These are phyloP conservation scores for Heliconius hermathena DNA, from an alignment of 1,140 invertebrate genomes.

Conservation along the genomic window DNA sequence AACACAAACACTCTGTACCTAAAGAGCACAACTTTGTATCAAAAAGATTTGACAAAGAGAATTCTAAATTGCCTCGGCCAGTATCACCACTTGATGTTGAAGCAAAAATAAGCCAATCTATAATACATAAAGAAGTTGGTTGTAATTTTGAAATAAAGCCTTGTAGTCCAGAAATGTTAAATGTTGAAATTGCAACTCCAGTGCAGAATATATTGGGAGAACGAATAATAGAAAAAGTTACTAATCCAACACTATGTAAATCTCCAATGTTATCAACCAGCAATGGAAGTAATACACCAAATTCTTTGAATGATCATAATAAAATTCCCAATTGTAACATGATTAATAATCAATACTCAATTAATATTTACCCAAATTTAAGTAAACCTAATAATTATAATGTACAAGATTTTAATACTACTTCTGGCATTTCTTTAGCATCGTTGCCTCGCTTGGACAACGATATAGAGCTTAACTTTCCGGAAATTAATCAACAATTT, in stretches of 20 bases:
- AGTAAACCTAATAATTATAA: conserved; percentile 55
- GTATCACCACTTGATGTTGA: conserved; percentile 78
- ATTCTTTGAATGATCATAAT: conserved; percentile 32
- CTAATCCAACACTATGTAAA: conserved; percentile 57
- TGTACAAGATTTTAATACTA: conserved; percentile 70
- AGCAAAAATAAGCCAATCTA: conserved; percentile 81
- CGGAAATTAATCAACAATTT: conserved; percentile 78
- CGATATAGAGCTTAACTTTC: conserved; percentile 76
- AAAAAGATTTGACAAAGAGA: conserved; percentile 47
- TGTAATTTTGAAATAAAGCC: conserved; percentile 82
- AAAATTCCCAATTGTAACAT: conserved; percentile 67
- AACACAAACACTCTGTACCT: conserved; percentile 17
- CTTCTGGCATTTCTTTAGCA: conserved; percentile 68
- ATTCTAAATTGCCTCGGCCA: conserved; percentile 51
- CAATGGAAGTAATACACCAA: conserved; percentile 40
- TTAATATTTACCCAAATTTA: conserved; percentile 42
- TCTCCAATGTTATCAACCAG: conserved; percentile 45
- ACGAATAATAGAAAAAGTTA: conserved; percentile 72
- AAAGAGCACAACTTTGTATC: conserved; percentile 43
- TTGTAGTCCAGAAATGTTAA: conserved; percentile 77
- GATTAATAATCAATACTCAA: conserved; percentile 52
- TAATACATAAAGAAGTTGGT: conserved; percentile 81
- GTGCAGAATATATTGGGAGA: conserved; percentile 65
- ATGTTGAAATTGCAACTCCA: conserved; percentile 71
- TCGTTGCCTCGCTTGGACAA: conserved; percentile 74